Conservation (phyloP, 2,113 vertebrate species). For the Condylura cristata region DNA sequence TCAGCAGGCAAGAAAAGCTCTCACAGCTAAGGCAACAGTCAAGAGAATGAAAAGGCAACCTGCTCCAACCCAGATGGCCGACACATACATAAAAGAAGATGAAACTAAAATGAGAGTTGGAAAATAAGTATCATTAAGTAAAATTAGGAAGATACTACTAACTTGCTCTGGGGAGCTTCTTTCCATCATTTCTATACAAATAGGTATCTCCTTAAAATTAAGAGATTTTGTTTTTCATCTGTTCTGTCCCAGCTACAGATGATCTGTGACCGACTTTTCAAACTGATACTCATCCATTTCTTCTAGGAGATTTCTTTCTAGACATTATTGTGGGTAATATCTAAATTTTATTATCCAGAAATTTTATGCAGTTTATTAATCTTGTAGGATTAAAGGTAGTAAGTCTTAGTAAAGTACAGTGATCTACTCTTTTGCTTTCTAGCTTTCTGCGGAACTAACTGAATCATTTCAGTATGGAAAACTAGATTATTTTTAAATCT, state of each 20-base stretch:
- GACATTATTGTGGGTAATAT: no score
- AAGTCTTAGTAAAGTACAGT: neutral
- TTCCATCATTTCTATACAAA: constrained; percentile 27
- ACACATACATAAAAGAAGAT: neutral
- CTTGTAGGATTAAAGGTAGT: neutral
- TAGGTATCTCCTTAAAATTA: constrained; percentile 15
- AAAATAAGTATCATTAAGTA: neutral
- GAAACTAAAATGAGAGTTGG: constrained; percentile 17
- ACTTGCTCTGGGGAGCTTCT: neutral
- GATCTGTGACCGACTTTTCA: neutral
- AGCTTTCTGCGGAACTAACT: constrained; percentile 39
- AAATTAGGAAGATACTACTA: neutral
- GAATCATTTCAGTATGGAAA: constrained; percentile 54
- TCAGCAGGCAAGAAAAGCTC: no score
- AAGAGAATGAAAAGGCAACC: no score
- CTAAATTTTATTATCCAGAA: neutral
- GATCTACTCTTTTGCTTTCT: constrained; percentile 39
- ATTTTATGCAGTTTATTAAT: constrained; percentile 28
- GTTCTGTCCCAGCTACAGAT: neutral
- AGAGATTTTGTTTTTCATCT: neutral
- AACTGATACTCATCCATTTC: neutral
- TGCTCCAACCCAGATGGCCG: neutral
- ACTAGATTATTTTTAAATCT: constrained; percentile 43
- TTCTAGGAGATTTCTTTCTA: no score
- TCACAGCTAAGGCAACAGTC: no score